phyloP scores from a whole-genome alignment of 2,113 vertebrate species.

The Tauraco erythrolophus region DNA sequence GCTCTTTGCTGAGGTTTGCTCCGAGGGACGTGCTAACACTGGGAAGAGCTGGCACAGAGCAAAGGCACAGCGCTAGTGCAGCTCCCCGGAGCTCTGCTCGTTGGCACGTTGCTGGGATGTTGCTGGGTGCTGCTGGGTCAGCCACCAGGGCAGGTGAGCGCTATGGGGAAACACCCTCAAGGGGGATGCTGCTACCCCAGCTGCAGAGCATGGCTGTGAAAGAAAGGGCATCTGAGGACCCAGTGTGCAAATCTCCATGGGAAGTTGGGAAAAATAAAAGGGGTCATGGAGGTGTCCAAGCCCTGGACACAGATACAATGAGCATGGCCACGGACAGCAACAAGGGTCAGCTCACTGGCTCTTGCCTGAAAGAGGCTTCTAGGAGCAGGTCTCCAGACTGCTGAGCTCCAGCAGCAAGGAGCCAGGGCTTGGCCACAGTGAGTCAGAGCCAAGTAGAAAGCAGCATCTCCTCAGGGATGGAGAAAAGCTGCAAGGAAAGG shows the following conservation, averaged over 20 bases:
- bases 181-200: not conserved
- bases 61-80: not conserved
- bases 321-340: not conserved
- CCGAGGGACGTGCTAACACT: not conserved
- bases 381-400: not conserved
- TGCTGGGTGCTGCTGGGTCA: not conserved
- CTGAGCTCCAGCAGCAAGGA: not conserved
- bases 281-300: not conserved
- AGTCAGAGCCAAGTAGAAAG: not conserved
- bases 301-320: not conserved
- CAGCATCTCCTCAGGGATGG: not conserved
- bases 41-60: not conserved
- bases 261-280: not conserved
- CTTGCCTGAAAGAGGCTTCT: not conserved
- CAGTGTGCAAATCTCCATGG: not conserved
- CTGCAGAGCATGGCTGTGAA: not conserved
- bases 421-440: not conserved
- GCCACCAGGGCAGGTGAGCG: not conserved
- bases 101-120: rapidly evolving
- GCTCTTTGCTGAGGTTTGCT: not conserved
- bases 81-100: not conserved
- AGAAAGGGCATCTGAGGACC: not conserved
- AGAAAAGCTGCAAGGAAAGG: not conserved
- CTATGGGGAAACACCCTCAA: not conserved
- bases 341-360: not conserved